Base-by-base conservation (phyloP, 2,113 vertebrate species). In the Rostratula benghalensis region DNA sequence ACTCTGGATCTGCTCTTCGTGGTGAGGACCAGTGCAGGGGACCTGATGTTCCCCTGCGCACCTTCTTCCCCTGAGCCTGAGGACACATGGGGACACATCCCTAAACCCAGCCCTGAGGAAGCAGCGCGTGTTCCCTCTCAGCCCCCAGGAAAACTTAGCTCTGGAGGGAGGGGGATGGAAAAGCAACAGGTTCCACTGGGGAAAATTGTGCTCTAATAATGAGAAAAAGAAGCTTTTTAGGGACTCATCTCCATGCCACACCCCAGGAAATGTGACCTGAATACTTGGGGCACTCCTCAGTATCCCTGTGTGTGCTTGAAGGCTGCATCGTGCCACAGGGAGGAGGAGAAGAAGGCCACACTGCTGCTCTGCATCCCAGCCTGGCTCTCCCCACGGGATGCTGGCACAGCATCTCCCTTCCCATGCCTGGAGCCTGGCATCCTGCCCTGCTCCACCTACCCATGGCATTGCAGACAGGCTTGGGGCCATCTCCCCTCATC, bases 391-490 rank as follows among this genome's bases (percentile, higher is more conserved):
- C 30, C 16, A 1, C 1, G 54, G 81, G 64, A 65, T 46, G 60
- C 60, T 56, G 64, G 23, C 2, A 0, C 68, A 78, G 54, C 74
- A 84, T 56, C 74, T 69, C 25, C 16, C 51, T 61, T 56, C 43
- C 68, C 5, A 0, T 21, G 46, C 75, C 61, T 1, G 2, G 48
- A 23, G 13, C 9, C 15, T 6, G 37, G 43, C 10, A 6, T 50
- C 68, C 73, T 67, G 56, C 70, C 68, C 68, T 71, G 48, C 48
- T 68, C 43, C 75, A 23, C 48, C 75, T 85, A 45, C 60, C 65
- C 22, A 7, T 0, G 3, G 35, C 0, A 0, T 24, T 27, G 31
- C 24, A 57, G 25, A 18, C 59, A n/a, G 45, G 23, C 9, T 2
- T 43, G 45, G 54, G 43, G 37, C 43, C 11, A 37, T 25, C 9